Evolutionary conservation across 2,888 invertebrate species (phyloP).

Genomic region (Machimus rusticus): DNA sequence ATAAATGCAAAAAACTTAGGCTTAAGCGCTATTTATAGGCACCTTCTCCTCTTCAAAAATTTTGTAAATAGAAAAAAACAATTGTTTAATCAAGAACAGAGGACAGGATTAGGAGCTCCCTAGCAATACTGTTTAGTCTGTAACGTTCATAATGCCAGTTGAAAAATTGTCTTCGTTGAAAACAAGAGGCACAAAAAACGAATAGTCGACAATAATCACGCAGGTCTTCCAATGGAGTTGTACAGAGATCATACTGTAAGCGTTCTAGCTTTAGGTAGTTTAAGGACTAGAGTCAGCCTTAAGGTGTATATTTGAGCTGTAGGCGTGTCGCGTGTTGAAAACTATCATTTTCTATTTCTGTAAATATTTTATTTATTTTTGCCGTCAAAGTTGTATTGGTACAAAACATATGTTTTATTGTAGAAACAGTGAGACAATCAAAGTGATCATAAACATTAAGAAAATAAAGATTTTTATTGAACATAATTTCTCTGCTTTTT

Average conservation of each 20-base stretch:
- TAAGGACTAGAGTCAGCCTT: conserved; percentile 8
- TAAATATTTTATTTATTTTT: conserved; percentile 30
- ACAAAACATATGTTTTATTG: conserved; percentile 23
- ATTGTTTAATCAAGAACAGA: neutral
- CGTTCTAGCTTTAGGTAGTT: neutral
- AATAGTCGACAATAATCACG: conserved; percentile 40
- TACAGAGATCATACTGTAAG: neutral
- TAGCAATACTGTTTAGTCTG: neutral
- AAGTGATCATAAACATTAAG: conserved; percentile 29
- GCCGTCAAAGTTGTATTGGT: conserved; percentile 31
- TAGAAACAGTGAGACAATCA: conserved; percentile 18
- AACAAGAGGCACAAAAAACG: conserved; percentile 5
- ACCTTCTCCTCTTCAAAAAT: neutral
- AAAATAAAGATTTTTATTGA: conserved; percentile 29
- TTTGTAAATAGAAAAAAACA: neutral
- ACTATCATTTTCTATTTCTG: neutral
- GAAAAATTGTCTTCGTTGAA: conserved; percentile 4
- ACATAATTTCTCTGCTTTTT: neutral
- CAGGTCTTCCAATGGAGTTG: conserved; percentile 40
- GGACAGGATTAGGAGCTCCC: neutral
- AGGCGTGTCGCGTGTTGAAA: neutral
- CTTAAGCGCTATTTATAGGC: neutral
- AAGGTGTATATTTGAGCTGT: neutral
- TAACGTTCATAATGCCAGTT: conserved; percentile 11
- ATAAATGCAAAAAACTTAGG: neutral